Conservation (phyloP, 2,113 vertebrate genomes). For the Tupaia chinensis region DNA sequence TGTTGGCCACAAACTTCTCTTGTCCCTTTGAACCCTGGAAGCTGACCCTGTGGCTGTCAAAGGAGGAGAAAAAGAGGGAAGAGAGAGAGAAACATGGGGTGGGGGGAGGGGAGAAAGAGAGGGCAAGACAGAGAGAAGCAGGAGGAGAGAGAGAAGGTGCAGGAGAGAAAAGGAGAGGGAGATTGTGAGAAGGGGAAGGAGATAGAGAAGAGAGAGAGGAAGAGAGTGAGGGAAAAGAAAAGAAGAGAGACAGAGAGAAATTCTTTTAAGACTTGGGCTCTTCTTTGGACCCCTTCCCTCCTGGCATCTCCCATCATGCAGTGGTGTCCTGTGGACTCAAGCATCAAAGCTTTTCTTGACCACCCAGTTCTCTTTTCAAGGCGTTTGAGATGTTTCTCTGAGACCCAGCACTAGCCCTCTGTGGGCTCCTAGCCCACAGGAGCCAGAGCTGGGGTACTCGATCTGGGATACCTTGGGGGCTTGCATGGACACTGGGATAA, state of each 20-base stretch:
- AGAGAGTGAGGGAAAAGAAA: not conserved
- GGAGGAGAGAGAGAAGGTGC: fast-evolving
- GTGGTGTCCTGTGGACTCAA: not conserved
- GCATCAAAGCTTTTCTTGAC: not conserved
- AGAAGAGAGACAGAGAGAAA: not conserved
- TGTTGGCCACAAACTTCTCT: not conserved
- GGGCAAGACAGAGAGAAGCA: not conserved
- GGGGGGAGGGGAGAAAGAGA: too few relatives aligned
- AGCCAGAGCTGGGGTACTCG: not conserved
- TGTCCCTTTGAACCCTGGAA: not conserved
- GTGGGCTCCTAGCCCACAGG: fast-evolving
- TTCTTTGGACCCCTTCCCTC: too few relatives aligned
- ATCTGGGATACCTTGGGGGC: not conserved
- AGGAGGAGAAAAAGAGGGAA: fast-evolving
- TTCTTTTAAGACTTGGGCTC: too few relatives aligned
- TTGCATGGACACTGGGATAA: fast-evolving
- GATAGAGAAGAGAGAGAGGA: fast-evolving
- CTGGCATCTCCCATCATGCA: fast-evolving
- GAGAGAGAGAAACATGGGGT: not conserved
- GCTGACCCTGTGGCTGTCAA: not conserved
- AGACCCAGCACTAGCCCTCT: fast-evolving
- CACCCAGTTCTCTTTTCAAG: not conserved
- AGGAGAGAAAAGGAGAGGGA: not conserved
- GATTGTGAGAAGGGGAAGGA: too few relatives aligned
- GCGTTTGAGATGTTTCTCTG: not conserved